These are phyloP conservation scores for Spongilla lacustris DNA, from an alignment of 37 sponge, comb jelly and placozoan species.

Conservation along the genomic window DNA sequence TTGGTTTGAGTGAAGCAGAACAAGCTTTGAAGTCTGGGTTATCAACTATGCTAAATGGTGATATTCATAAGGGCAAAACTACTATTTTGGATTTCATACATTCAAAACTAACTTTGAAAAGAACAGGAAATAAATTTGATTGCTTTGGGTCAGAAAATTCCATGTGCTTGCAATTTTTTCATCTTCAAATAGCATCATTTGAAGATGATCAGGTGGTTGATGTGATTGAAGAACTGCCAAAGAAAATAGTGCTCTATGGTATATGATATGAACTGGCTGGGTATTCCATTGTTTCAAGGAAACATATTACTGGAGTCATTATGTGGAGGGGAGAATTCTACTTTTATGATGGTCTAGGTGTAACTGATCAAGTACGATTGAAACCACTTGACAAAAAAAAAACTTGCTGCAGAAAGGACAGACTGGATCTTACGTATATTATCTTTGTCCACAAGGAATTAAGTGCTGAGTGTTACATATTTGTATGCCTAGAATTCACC, in stretches of 20 bases:
- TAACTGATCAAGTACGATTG: not conserved
- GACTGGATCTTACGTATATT: not conserved
- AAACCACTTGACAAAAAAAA: not conserved
- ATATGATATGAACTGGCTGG: not conserved
- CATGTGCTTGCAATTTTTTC: not conserved
- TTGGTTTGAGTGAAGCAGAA: not conserved
- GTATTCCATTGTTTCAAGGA: not conserved
- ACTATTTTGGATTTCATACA: not conserved
- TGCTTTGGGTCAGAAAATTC: not conserved
- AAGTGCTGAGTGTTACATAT: not conserved
- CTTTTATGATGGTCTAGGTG: not conserved
- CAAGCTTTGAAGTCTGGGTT: not conserved
- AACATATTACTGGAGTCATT: not conserved
- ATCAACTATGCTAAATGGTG: not conserved
- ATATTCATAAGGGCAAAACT: not conserved
- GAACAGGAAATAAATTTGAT: not conserved
- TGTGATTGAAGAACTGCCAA: not conserved
- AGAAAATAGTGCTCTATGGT: not conserved
- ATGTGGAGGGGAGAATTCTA: not conserved
- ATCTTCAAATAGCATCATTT: not conserved
- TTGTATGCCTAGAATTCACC: not conserved
- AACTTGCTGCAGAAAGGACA: not conserved
- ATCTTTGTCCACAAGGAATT: not conserved
- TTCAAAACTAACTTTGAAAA: not conserved
- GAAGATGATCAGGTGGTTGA: conserved; percentile 1